A percentile compares a stretch with the other conserved stretches of the same genome.
Evolutionary conservation across 2,888 invertebrate genomes (phyloP).

Genomic region (Salticus scenicus): DNA sequence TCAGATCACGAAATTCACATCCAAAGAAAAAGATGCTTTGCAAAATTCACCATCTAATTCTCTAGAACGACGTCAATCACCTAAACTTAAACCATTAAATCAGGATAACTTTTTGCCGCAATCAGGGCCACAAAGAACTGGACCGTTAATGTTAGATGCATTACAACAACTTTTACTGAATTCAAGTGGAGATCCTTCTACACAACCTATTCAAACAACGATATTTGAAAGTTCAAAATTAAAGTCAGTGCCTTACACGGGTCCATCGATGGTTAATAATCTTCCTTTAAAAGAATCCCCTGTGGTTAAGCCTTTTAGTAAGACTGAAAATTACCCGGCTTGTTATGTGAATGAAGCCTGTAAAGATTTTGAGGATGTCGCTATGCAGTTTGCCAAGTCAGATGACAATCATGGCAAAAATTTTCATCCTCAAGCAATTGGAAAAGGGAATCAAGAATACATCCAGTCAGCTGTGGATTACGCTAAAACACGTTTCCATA

Average conservation of each 20-base stretch:
- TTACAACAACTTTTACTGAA: constrained; percentile 51
- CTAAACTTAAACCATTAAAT: constrained; percentile 27
- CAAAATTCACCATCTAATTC: constrained; percentile 58
- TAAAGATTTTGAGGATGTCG: constrained; percentile 23
- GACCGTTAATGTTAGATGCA: constrained; percentile 54
- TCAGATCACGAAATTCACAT: constrained; percentile 68
- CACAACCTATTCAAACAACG: constrained; percentile 50
- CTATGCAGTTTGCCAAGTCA: constrained; percentile 1
- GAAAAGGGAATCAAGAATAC: constrained; percentile 47
- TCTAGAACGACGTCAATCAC: constrained; percentile 45
- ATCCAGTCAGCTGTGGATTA: constrained; percentile 81
- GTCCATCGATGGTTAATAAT: constrained; percentile 4
- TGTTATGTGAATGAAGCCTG: constrained; percentile 48
- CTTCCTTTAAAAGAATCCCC: neutral
- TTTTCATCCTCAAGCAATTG: constrained; percentile 21
- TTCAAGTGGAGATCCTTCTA: constrained; percentile 16
- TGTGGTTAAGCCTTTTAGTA: constrained; percentile 10
- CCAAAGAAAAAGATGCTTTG: constrained; percentile 60
- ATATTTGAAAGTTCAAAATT: constrained; percentile 45
- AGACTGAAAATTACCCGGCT: constrained; percentile 26
- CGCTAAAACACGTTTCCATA: constrained; percentile 80
- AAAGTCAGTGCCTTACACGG: constrained; percentile 47
- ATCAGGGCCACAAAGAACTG: constrained; percentile 20
- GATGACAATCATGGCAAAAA: constrained; percentile 7
- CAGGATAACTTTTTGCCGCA: constrained; percentile 27